These are phyloP conservation scores for Pterocles orientalis DNA, from an alignment of 2,113 vertebrate species.

Conservation along the genomic window DNA sequence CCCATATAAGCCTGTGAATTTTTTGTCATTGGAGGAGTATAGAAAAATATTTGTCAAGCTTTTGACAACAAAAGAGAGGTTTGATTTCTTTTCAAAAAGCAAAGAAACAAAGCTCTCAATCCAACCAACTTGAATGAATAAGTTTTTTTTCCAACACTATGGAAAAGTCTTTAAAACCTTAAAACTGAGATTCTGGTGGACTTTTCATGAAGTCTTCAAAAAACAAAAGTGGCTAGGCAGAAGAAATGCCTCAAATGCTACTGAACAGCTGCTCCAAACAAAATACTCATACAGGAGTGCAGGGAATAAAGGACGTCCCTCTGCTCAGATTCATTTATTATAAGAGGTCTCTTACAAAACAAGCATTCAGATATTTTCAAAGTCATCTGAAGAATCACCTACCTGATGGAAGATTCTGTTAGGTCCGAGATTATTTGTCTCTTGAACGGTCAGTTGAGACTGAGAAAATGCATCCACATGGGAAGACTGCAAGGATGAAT, in stretches of 20 bases:
- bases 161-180: background rate
- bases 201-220: background rate
- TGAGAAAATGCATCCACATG: conserved; percentile 82
- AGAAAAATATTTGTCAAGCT: background rate
- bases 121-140: background rate
- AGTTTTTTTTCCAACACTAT: background rate
- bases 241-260: background rate
- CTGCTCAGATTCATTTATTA: background rate
- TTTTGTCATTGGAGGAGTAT: background rate
- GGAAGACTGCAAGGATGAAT: conserved; percentile 70
- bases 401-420: conserved; percentile 83
- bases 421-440: conserved; percentile 74
- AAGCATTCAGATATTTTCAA: background rate
- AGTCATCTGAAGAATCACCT: background rate
- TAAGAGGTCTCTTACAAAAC: background rate
- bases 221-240: background rate
- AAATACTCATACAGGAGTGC: background rate
- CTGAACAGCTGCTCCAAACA: background rate
- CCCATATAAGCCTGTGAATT: background rate
- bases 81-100: background rate
- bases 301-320: background rate
- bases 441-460: conserved; percentile 73
- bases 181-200: background rate
- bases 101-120: background rate
- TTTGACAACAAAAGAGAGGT: background rate